Percentiles rank a stretch among this genome's conserved stretches.
These are phyloP conservation scores for Collichthys lucidus DNA, from an alignment of 2,113 vertebrate species.

Conservation along the genomic window DNA sequence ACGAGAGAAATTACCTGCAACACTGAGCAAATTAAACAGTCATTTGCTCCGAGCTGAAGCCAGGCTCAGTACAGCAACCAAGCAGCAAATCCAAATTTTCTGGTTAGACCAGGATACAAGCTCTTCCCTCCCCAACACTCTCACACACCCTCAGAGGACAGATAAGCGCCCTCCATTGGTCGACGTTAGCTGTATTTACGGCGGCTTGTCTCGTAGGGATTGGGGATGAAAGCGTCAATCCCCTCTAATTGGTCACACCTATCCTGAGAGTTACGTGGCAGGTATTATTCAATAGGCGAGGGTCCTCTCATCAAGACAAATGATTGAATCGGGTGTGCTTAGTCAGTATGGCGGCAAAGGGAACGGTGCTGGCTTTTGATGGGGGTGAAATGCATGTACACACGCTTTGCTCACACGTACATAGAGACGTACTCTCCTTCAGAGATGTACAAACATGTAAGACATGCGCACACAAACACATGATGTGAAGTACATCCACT, in stretches of 20 bases:
- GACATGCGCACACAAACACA: neutral
- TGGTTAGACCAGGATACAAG: conserved; percentile 36
- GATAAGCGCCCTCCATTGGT: conserved; percentile 48
- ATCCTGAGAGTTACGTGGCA: conserved; percentile 40
- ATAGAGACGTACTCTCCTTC: neutral
- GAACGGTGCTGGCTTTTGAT: conserved; percentile 19
- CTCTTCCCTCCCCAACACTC: conserved; percentile 2
- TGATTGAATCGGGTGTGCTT: conserved; percentile 40
- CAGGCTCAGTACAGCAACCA: conserved; percentile 58
- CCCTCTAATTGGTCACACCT: conserved; percentile 72
- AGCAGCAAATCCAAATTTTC: conserved; percentile 76
- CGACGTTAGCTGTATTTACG: conserved; percentile 47
- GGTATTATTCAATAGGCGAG: conserved; percentile 53
- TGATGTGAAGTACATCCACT: neutral
- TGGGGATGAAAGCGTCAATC: conserved; percentile 65
- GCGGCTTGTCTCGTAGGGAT: conserved; percentile 51
- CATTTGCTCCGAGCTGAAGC: conserved; percentile 66
- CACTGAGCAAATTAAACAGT: conserved; percentile 80
- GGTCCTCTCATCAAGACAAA: conserved; percentile 55
- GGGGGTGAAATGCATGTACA: conserved; percentile 1
- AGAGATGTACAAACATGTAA: neutral
- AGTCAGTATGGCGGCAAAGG: neutral
- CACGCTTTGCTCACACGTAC: neutral
- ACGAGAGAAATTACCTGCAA: conserved; percentile 77
- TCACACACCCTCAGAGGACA: conserved; percentile 34